Base-by-base conservation (phyloP, 2,113 vertebrate genomes). In the Dascyllus trimaculatus region DNA sequence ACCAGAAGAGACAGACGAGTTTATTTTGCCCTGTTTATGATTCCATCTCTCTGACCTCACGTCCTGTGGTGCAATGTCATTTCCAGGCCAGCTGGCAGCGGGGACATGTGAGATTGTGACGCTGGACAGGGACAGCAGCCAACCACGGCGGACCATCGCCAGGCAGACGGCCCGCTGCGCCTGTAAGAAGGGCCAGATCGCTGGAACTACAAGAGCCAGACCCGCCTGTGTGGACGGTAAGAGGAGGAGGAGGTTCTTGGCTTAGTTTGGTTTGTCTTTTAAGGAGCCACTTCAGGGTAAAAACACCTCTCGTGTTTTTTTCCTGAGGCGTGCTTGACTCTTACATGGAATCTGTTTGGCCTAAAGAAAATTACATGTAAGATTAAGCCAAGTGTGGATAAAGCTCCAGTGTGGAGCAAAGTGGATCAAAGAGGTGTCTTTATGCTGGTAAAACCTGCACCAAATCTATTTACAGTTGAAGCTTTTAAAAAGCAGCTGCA, bases 221-320 rank as follows among this genome's bases (percentile, higher is more conserved):
- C 98, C 98, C 49, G 98, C 98, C 79, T 99, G 98, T 69, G 98
- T 99, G 89, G 98, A 99, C 76, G 97, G 98, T 99, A 97, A 97
- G 97, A 90, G 54, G 22, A 68, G 1, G 59, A 35, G 52, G 49
- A 26, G 22, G 53, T 46, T 65, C 53, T 51, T 73, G 22, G 82
- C 51, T 86, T 56, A 56, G 72, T 67, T 51, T 4, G 18, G 56
- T 54, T 58, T 25, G 29, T 53, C 73, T 70, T 78, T 63, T 78
- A 63, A 73, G 51, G 57, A 18, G 40, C 52, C 81, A 72, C 59
- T 77, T 59, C 9, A 68, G n/a, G 29, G 32, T 53, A 58, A 60
- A 68, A 82, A 71, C 21, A 45, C 78, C 62, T 57, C 35, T 54
- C 73, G 15, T 25, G 32, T 4, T 6, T 61, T 85, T 38, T 65